These are phyloP conservation scores for Drosophila grimshawi DNA, from an alignment of 1,140 invertebrate genomes.

Conservation along the genomic window DNA sequence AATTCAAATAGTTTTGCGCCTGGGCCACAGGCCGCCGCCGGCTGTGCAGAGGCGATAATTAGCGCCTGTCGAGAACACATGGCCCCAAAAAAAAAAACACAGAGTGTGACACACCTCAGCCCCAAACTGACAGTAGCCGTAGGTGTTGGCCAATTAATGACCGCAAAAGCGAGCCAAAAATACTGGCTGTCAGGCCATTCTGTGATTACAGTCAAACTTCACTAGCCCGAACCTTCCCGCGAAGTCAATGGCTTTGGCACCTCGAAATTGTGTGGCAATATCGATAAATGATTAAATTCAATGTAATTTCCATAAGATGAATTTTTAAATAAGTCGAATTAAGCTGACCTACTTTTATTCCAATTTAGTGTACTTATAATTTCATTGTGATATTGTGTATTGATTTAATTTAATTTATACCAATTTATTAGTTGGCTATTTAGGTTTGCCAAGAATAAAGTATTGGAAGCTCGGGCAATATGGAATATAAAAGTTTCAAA, in stretches of 20 bases:
- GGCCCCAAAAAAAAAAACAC: constrained; percentile 25
- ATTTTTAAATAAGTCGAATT: background rate
- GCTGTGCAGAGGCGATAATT: constrained; percentile 77
- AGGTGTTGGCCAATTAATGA: constrained; percentile 60
- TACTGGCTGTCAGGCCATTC: constrained; percentile 31
- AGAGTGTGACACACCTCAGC: constrained; percentile 46
- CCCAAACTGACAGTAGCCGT: constrained; percentile 36
- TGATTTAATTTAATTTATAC: too few species aligned
- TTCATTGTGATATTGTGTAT: too few species aligned
- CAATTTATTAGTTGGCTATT: too few species aligned
- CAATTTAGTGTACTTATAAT: too few species aligned
- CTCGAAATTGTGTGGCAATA: constrained; percentile 1
- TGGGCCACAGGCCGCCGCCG: constrained; percentile 37
- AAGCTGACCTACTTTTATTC: too few species aligned
- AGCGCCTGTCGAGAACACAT: constrained; percentile 76
- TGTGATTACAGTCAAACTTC: constrained; percentile 28
- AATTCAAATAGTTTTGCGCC: constrained; percentile 60
- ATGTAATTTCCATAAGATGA: background rate
- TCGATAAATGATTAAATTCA: background rate
- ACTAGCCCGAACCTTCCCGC: background rate
- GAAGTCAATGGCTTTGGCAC: background rate
- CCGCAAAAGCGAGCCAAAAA: constrained; percentile 27
- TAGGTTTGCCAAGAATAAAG: too few species aligned
- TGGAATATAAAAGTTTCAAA: too few species aligned
- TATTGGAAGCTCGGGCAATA: too few species aligned